phyloP scores from a whole-genome alignment of 2,113 vertebrate species.

The Rhinolophus sinicus region DNA sequence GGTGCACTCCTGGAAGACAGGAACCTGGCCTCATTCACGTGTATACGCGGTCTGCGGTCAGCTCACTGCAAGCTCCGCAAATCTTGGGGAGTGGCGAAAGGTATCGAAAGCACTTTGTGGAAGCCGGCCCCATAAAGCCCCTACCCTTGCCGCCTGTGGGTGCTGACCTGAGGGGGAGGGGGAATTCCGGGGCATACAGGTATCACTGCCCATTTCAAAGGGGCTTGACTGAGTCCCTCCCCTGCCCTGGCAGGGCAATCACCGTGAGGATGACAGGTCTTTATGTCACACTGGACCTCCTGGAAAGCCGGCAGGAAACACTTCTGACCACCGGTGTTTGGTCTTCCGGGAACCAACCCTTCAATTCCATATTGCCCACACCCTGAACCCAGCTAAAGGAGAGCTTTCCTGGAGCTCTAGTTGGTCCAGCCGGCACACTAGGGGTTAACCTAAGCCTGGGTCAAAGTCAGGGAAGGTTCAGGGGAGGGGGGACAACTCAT shows the following conservation, averaged over 20 bases:
- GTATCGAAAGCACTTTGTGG: neutral
- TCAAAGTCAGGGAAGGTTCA: conserved; percentile 47
- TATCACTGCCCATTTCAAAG: neutral
- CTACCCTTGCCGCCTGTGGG: neutral
- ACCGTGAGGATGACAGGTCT: neutral
- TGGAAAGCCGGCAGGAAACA: neutral
- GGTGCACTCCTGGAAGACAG: neutral
- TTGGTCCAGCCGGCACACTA: neutral
- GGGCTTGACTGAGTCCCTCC: neutral
- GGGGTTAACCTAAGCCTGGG: conserved; percentile 53
- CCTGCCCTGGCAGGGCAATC: neutral
- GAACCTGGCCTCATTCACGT: neutral
- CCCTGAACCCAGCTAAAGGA: neutral
- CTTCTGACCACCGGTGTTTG: neutral
- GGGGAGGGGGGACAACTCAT: neutral
- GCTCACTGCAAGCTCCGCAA: neutral
- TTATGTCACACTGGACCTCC: neutral
- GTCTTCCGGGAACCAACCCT: neutral
- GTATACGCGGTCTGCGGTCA: neutral
- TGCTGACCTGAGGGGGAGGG: neutral
- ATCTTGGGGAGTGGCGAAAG: neutral
- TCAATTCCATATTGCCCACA: neutral
- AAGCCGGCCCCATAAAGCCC: neutral
- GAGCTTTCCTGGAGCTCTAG: neutral
- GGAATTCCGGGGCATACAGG: neutral